These are phyloP conservation scores for Branchipolynoe longqiensis DNA, from an alignment of 2,888 invertebrate genomes.

Conservation along the genomic window DNA sequence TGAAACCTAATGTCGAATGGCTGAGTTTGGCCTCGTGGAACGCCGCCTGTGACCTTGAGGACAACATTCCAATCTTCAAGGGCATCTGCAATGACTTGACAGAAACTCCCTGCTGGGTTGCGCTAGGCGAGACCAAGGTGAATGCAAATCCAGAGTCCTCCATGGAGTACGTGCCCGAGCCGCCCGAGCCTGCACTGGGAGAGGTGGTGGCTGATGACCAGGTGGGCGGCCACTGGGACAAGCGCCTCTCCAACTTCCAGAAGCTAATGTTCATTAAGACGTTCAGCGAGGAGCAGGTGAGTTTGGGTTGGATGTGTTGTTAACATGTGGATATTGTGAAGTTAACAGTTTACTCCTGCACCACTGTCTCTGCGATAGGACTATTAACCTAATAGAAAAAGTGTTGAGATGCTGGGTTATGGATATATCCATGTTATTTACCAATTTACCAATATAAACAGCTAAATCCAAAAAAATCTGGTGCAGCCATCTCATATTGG, in stretches of 20 bases:
- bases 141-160: slow-evolving; percentile 75
- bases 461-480: no score
- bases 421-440: no score
- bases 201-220: slow-evolving; percentile 70
- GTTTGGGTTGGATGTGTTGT: no score
- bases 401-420: no score
- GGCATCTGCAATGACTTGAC: slow-evolving; percentile 76
- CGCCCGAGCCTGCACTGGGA: slow-evolving; percentile 69
- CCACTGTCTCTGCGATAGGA: no score
- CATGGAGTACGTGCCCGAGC: slow-evolving; percentile 72
- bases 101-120: slow-evolving; percentile 77
- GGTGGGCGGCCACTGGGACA: slow-evolving; percentile 85
- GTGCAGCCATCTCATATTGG: no score
- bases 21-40: slow-evolving; percentile 88
- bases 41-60: slow-evolving; percentile 85
- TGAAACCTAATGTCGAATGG: slow-evolving; percentile 84
- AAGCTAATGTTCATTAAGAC: slow-evolving; percentile 90
- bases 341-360: no score
- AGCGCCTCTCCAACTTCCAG: slow-evolving; percentile 87
- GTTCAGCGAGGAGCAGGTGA: slow-evolving; percentile 88
- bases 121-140: slow-evolving; percentile 73
- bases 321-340: no score
- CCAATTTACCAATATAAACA: no score
- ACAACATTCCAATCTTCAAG: slow-evolving; percentile 83
- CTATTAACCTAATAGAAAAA: no score